Evolutionary conservation across 2,113 vertebrate genomes (phyloP).

Genomic region (Oryzias javanicus): DNA sequence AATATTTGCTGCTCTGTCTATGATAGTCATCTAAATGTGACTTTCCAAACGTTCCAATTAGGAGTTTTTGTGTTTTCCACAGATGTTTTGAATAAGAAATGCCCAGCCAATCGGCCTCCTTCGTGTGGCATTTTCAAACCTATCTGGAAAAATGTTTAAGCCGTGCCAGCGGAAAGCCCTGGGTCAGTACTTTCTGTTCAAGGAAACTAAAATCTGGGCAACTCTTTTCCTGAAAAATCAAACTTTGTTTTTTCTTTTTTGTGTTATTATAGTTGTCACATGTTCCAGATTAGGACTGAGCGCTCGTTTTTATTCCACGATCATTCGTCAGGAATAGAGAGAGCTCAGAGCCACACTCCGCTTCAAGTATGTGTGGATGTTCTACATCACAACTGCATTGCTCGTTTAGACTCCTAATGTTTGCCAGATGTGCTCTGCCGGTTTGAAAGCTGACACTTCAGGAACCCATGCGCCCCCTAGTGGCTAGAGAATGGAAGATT

Average conservation of each 20-base stretch:
- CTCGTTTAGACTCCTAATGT: constrained; percentile 67
- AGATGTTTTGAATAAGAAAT: constrained; percentile 57
- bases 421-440: constrained; percentile 72
- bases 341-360: constrained; percentile 25
- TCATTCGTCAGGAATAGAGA: constrained; percentile 45
- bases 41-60: constrained; percentile 24
- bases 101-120: constrained; percentile 33
- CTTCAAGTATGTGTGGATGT: constrained; percentile 69
- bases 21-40: constrained; percentile 4
- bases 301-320: constrained; percentile 58
- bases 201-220: constrained; percentile 35
- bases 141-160: constrained; percentile 52
- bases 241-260: constrained; percentile 28
- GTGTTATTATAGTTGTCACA: constrained; percentile 38
- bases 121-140: constrained; percentile 57
- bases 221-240: constrained; percentile 26
- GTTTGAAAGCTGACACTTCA: constrained; percentile 35
- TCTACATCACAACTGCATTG: constrained; percentile 64
- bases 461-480: constrained; percentile 60
- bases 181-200: constrained; percentile 54
- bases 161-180: constrained; percentile 37
- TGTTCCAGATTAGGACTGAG: constrained; percentile 58
- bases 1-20: constrained; percentile 1
- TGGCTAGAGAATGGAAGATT: constrained; percentile 24
- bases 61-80: constrained; percentile 13